Percentiles rank a stretch among this genome's conserved stretches.
phyloP scores from a whole-genome alignment of 2,888 invertebrate genomes.

The Sphinx pinastri region DNA sequence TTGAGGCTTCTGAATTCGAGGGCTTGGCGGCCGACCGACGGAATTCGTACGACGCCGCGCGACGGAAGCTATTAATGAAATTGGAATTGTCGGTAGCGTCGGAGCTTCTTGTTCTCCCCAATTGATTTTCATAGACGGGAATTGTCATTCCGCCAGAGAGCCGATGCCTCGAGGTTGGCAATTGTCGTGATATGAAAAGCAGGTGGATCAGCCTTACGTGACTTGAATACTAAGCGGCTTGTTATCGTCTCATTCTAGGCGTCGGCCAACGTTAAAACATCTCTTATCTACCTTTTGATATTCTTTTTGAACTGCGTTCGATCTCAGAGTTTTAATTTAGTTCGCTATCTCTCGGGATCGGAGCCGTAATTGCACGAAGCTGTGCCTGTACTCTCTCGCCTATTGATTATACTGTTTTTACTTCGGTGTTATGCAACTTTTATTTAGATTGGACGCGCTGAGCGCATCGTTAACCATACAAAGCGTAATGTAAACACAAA shows the following conservation, averaged over 20 bases:
- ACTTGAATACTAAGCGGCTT: slow-evolving; percentile 75
- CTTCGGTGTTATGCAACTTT: slow-evolving; percentile 1
- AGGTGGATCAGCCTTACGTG: slow-evolving; percentile 77
- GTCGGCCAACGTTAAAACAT: slow-evolving; percentile 69
- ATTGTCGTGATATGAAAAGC: slow-evolving; percentile 82
- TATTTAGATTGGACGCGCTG: background rate
- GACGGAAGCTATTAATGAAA: slow-evolving; percentile 76
- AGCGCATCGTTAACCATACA: background rate
- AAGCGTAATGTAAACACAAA: too few relatives aligned
- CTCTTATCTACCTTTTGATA: slow-evolving; percentile 58
- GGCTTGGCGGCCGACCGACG: slow-evolving; percentile 38
- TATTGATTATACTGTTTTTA: slow-evolving; percentile 10
- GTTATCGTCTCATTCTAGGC: slow-evolving; percentile 75
- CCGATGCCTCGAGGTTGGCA: slow-evolving; percentile 74
- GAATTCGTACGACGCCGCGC: slow-evolving; percentile 54
- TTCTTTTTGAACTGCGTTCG: slow-evolving; percentile 59
- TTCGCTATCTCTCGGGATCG: slow-evolving; percentile 43
- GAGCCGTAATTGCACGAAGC: slow-evolving; percentile 38
- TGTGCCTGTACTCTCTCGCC: slow-evolving; percentile 3
- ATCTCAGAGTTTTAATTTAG: slow-evolving; percentile 62
- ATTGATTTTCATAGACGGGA: slow-evolving; percentile 80
- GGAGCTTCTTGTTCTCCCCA: slow-evolving; percentile 66
- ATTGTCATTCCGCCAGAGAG: slow-evolving; percentile 75
- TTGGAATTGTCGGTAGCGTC: slow-evolving; percentile 70
- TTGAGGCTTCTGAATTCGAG: slow-evolving; percentile 35